A percentile compares a stretch with the other conserved stretches of the same genome.
Conservation (phyloP, 35 echinoderm and acorn worm genomes). For the Lytechinus pictus region DNA sequence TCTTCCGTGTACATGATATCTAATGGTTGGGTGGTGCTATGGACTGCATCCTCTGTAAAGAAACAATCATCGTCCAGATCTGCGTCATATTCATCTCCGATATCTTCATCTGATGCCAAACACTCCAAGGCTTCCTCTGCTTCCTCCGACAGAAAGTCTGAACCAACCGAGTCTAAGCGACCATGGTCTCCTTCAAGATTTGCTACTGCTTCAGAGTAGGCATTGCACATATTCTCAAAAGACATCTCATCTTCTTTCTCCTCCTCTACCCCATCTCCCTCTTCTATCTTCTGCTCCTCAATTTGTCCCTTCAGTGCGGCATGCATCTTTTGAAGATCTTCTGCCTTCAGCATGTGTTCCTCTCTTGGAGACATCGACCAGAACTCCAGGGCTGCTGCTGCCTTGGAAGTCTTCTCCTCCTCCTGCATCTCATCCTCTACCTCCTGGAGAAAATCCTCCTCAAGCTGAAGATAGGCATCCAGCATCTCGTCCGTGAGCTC, state of each 20-base stretch:
- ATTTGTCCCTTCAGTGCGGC: background rate
- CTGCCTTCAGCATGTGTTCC: constrained; percentile 51
- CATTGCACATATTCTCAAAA: constrained; percentile 7
- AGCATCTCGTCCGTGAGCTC: constrained; percentile 86
- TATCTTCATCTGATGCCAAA: constrained; percentile 54
- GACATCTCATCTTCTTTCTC: constrained; percentile 35
- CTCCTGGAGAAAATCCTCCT: constrained; percentile 58
- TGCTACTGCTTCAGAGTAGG: background rate
- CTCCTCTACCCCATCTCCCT: background rate
- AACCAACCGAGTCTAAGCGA: constrained; percentile 23
- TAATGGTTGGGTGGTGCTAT: background rate
- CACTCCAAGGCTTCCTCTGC: constrained; percentile 62
- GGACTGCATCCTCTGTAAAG: background rate
- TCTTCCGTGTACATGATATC: constrained; percentile 21
- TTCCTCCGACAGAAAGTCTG: constrained; percentile 58
- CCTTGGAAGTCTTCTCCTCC: constrained; percentile 27
- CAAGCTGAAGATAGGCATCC: constrained; percentile 80
- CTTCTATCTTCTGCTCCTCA: background rate
- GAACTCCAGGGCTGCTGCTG: constrained; percentile 81
- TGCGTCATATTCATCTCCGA: constrained; percentile 52
- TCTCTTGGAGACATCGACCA: constrained; percentile 94
- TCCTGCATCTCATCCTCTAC: constrained; percentile 1
- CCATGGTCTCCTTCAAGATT: constrained; percentile 16
- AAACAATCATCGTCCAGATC: constrained; percentile 61
- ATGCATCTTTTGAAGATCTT: constrained; percentile 31